phyloP scores from a whole-genome alignment of 2,888 invertebrate genomes.

The Noctua comes region DNA sequence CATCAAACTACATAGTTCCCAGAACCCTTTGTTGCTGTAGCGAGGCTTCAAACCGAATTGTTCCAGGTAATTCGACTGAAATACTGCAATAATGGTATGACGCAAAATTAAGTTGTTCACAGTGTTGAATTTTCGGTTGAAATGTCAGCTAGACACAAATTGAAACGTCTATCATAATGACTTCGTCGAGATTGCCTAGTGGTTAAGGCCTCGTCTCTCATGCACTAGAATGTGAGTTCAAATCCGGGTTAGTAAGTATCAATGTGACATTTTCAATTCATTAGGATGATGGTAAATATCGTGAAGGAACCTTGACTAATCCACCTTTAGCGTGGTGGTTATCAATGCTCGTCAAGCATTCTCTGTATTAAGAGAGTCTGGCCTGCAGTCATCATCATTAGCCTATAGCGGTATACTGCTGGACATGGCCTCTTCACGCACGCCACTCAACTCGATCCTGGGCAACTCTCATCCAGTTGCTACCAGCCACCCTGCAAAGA shows the following conservation, averaged over 20 bases:
- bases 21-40: not conserved
- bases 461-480: too few species aligned
- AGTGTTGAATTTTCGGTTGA: constrained; percentile 16
- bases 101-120: not conserved
- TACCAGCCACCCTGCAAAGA: too few species aligned
- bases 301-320: not conserved
- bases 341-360: not conserved
- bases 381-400: not conserved
- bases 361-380: not conserved
- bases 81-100: not conserved
- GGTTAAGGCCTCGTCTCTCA: not conserved
- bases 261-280: not conserved
- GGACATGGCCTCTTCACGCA: too few species aligned
- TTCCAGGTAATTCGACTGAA: not conserved
- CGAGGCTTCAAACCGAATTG: constrained; percentile 9
- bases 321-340: not conserved
- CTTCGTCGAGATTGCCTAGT: not conserved
- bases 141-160: constrained; percentile 45
- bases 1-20: too few species aligned
- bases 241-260: not conserved
- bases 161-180: constrained; percentile 43
- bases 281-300: not conserved
- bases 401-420: too few species aligned
- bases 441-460: too few species aligned
- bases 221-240: not conserved